Evolutionary conservation across 2,797 vertebrate genomes (phyloP).

Genomic region (Threskiornis aethiopicus): DNA sequence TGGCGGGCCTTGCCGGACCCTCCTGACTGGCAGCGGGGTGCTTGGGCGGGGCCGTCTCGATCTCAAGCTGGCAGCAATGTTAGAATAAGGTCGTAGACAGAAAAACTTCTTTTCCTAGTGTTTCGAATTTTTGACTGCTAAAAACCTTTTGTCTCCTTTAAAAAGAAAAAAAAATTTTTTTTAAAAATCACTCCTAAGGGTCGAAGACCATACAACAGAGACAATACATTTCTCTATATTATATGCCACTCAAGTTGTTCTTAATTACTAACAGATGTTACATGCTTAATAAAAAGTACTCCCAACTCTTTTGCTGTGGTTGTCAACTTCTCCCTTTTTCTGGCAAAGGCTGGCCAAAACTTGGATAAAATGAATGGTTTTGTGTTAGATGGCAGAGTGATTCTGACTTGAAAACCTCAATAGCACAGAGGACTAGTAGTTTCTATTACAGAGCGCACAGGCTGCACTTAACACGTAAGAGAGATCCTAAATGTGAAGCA

Average conservation of each 20-base stretch:
- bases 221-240: neutral
- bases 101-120: neutral
- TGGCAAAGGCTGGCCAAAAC: neutral
- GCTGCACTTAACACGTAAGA: accelerated
- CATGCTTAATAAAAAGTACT: neutral
- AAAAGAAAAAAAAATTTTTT: neutral
- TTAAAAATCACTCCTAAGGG: no score
- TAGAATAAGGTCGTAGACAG: neutral
- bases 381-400: neutral
- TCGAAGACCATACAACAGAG: neutral
- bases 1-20: neutral
- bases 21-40: no score
- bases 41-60: neutral
- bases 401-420: neutral
- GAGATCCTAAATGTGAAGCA: neutral
- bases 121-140: accelerated
- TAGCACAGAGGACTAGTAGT: neutral
- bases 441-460: accelerated
- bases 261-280: neutral
- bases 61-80: neutral
- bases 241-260: neutral
- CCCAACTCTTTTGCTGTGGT: neutral
- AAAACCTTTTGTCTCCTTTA: neutral
- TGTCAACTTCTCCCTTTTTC: neutral
- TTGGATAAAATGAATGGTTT: neutral